phyloP scores from a whole-genome alignment of 2,797 vertebrate genomes.

The Remorina albescens region DNA sequence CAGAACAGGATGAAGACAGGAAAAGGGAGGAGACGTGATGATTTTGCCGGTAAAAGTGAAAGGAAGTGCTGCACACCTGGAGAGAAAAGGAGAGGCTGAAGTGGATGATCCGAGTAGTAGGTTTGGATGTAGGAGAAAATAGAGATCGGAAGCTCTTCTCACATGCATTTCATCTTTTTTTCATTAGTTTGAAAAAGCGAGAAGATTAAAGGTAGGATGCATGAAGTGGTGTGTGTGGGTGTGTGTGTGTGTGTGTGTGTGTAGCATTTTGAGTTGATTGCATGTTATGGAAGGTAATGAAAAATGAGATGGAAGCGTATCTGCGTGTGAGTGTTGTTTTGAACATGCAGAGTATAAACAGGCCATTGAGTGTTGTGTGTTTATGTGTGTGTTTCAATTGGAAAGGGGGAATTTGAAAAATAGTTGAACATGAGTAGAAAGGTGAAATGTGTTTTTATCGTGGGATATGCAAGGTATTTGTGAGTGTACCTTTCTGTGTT shows the following conservation, averaged over 20 bases:
- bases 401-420: too few species aligned
- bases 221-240: background rate
- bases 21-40: background rate
- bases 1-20: background rate
- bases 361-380: background rate
- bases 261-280: too few species aligned
- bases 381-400: background rate
- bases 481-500: background rate
- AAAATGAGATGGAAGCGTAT: slow-evolving; percentile 24
- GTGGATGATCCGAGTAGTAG: background rate
- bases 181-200: slow-evolving; percentile 27
- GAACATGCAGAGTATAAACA: slow-evolving; percentile 1
- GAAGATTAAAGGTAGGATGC: background rate
- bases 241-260: background rate
- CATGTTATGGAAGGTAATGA: slow-evolving; percentile 10
- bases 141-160: slow-evolving; percentile 21
- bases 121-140: background rate
- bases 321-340: slow-evolving; percentile 25
- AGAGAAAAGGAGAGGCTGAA: too few species aligned
- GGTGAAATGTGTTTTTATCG: slow-evolving; percentile 2
- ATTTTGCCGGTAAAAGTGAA: too few species aligned
- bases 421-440: background rate
- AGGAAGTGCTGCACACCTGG: too few species aligned
- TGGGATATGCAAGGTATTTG: slow-evolving; percentile 7
- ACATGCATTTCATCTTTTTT: slow-evolving; percentile 55